Evolutionary conservation across 2,888 invertebrate species (phyloP).

Genomic region (Phymatocera aterrima): DNA sequence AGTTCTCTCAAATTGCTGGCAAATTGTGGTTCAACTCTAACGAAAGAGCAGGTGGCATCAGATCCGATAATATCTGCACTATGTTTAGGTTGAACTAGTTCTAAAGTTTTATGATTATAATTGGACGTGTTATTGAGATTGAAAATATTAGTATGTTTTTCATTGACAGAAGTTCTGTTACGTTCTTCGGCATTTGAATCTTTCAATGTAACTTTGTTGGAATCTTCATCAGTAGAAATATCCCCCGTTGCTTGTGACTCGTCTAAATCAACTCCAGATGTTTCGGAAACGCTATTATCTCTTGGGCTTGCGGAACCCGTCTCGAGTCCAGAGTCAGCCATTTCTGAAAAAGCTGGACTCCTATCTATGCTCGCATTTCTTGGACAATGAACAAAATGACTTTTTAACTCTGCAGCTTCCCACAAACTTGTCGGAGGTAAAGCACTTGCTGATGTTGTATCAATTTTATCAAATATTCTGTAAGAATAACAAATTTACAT

Average conservation of each 20-base stretch:
- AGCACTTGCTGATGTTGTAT: background rate
- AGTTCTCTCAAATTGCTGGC: conserved; percentile 38
- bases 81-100: conserved; percentile 8
- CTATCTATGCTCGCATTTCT: conserved; percentile 56
- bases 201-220: conserved; percentile 58
- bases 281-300: conserved; percentile 72
- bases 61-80: conserved; percentile 39
- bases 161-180: conserved; percentile 46
- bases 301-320: conserved; percentile 73
- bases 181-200: conserved; percentile 52
- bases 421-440: conserved; percentile 15
- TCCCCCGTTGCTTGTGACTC: conserved; percentile 65
- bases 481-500: background rate
- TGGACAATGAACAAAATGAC: conserved; percentile 4
- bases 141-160: conserved; percentile 42
- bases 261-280: conserved; percentile 68
- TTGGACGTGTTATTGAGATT: conserved; percentile 44
- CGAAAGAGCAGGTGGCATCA: conserved; percentile 60
- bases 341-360: conserved; percentile 66
- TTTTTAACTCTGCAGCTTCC: background rate
- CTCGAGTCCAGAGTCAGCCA: conserved; percentile 74
- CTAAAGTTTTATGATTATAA: conserved; percentile 41
- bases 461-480: background rate
- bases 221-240: conserved; percentile 68
- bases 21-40: conserved; percentile 58